Evolutionary conservation across 2,888 invertebrate genomes (phyloP), one percentile per base, ranked within the genome.

Genomic region (Polymixis lichenea): DNA sequence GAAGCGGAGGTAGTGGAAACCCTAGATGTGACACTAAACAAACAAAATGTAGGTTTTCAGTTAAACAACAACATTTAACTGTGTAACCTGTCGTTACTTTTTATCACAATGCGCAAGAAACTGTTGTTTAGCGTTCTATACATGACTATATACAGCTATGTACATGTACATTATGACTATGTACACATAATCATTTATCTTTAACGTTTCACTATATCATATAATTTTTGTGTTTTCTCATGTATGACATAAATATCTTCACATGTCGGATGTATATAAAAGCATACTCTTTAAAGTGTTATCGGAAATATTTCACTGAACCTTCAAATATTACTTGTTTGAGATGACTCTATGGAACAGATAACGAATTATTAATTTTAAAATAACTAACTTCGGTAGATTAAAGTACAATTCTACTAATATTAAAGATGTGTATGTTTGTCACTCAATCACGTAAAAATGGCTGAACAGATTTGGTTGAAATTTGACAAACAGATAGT

Each of bases 31-130:
- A 22, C 17, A 56, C 70, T 55, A n/a, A 69, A 69, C 32, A 62
- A 78, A 71, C 71, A 53, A 65, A 49, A 78, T 72, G 65, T 79
- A 61, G 60, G 60, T 79, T 78, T 79, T 72, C 65, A 66, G 79
- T 72, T 60, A 55, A 79, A 78, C 79, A 17, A 49, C 58, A 65
- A 55, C 55, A 79, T 79, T 65, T 70, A 70, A 77, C 77, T 77
- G 78, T 55, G 38, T 78, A 70, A 70, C 19, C 49, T 22, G 56
- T 56, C 55, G 28, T 77, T 51, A 56, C 19, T 56, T 76, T 60
- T 61, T 69, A 77, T 38, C 49, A n/a, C 25, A 38, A n/a, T 19
- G 61, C 38, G 1, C 25, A 38, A 62, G 55, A 78, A 61, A 78
- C 61, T 49, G 78, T 62, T 69, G 25, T 38, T 62, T 25, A 61